These are phyloP conservation scores for Luperina testacea DNA, from an alignment of 2,888 invertebrate genomes.

Conservation along the genomic window DNA sequence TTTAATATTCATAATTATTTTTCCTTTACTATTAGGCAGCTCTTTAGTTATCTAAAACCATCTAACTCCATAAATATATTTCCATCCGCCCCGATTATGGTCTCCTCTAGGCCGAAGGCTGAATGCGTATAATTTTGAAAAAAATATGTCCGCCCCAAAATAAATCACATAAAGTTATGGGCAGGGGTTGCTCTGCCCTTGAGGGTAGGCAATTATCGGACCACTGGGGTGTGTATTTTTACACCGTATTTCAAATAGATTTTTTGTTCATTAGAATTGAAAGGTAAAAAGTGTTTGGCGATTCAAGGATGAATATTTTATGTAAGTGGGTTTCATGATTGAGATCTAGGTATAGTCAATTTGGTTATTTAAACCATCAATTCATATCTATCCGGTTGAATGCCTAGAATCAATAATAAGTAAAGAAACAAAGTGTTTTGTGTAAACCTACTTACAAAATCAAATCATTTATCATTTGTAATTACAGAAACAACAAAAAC, in stretches of 20 bases:
- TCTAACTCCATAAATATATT: constrained; percentile 17
- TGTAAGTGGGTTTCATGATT: not conserved
- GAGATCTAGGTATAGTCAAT: not conserved
- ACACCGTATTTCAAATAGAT: constrained; percentile 61
- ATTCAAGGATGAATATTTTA: constrained; percentile 8
- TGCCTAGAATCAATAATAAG: no score
- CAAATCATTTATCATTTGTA: no score
- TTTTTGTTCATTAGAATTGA: constrained; percentile 55
- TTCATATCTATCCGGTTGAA: no score
- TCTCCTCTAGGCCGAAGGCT: constrained; percentile 44
- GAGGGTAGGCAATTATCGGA: constrained; percentile 67
- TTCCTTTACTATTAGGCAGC: not conserved
- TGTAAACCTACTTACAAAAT: no score
- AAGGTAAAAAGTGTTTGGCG: constrained; percentile 3
- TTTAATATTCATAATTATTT: not conserved
- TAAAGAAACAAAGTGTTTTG: no score
- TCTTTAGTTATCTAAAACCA: not conserved
- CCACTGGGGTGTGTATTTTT: constrained; percentile 61
- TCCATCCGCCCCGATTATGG: constrained; percentile 29
- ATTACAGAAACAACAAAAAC: no score
- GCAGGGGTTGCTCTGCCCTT: constrained; percentile 60
- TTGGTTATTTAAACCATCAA: no score
- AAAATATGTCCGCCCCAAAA: constrained; percentile 68
- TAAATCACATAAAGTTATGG: constrained; percentile 69
- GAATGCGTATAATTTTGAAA: constrained; percentile 59